These are phyloP conservation scores for Zalophus californianus DNA, from an alignment of 2,797 vertebrate genomes.

Conservation along the genomic window DNA sequence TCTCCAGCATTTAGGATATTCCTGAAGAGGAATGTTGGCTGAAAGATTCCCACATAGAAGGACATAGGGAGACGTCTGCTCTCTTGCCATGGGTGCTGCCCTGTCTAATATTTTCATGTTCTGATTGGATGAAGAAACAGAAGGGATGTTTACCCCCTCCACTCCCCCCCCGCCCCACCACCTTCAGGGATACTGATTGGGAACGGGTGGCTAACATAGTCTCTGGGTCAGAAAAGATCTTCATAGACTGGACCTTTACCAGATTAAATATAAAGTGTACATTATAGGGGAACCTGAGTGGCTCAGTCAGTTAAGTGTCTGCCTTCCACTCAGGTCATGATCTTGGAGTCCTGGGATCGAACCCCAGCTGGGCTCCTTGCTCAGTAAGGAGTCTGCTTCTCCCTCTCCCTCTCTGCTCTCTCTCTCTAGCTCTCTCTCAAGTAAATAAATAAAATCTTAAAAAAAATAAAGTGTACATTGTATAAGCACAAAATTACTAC, in stretches of 20 bases:
- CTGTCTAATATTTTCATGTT: background rate
- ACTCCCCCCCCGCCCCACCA: accelerated
- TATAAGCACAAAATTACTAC: background rate
- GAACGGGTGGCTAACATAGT: background rate
- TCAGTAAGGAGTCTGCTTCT: background rate
- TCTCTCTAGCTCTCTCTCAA: background rate
- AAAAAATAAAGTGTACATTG: background rate
- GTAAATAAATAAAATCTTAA: background rate
- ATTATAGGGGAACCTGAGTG: background rate
- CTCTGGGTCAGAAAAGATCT: background rate
- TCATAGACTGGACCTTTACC: background rate
- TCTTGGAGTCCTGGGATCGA: background rate
- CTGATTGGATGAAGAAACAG: background rate
- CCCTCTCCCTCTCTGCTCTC: background rate
- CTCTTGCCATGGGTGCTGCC: background rate
- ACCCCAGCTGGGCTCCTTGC: background rate
- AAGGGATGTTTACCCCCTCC: background rate
- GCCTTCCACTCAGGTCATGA: background rate
- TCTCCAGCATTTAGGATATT: background rate
- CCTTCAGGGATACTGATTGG: background rate
- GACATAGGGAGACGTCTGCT: background rate
- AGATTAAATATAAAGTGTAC: background rate
- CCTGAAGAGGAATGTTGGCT: background rate
- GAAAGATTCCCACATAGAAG: background rate
- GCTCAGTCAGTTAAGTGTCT: background rate